Evolutionary conservation across 2,797 vertebrate species (phyloP).

Genomic region (Nannoperca australis): DNA sequence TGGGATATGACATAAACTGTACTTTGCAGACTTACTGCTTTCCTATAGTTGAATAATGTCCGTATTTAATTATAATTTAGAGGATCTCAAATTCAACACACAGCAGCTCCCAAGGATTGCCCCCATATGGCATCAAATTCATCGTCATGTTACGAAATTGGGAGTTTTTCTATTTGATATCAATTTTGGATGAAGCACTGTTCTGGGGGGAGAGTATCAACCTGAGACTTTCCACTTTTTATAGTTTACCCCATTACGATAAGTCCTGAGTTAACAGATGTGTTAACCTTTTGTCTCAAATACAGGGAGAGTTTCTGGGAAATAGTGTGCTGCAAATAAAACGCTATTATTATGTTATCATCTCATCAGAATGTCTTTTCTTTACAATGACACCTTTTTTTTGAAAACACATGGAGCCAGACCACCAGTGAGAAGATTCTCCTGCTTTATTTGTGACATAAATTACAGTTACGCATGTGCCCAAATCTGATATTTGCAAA

Average conservation of each 20-base stretch:
- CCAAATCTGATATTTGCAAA: too few species aligned
- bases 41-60: not conserved
- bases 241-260: not conserved
- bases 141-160: not conserved
- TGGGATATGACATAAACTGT: constrained; percentile 50
- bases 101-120: not conserved
- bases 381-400: too few species aligned
- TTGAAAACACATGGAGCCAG: too few species aligned
- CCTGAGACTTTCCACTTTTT: not conserved
- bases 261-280: not conserved
- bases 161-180: not conserved
- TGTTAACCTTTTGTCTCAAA: not conserved
- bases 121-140: not conserved
- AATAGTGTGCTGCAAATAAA: not conserved
- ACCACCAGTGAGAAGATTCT: too few species aligned
- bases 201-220: too few species aligned
- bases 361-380: too few species aligned
- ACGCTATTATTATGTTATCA: too few species aligned
- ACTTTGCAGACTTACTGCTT: constrained; percentile 38
- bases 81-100: not conserved
- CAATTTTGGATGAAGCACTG: too few species aligned
- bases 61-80: not conserved
- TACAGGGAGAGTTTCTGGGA: not conserved
- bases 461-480: too few species aligned
- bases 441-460: too few species aligned